These are phyloP conservation scores for Avahi laniger DNA, from an alignment of 2,797 vertebrate genomes.

Conservation along the genomic window DNA sequence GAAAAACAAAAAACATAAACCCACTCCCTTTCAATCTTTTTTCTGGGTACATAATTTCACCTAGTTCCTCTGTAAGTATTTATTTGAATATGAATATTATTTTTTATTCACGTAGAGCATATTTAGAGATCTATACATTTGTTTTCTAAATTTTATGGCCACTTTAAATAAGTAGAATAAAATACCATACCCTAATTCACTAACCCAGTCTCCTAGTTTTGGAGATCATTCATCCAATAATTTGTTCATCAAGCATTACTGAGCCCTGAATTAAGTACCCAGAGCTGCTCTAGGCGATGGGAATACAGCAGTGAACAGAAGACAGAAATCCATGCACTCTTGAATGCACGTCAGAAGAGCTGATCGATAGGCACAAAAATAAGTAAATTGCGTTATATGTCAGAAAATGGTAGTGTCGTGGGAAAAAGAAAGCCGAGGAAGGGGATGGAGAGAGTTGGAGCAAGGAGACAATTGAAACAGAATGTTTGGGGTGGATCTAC, in stretches of 20 bases:
- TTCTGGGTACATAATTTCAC: not conserved
- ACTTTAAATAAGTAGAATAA: not conserved
- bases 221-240: not conserved
- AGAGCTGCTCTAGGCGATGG: not conserved
- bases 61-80: not conserved
- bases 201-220: not conserved
- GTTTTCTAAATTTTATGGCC: not conserved
- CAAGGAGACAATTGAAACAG: not conserved
- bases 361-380: not conserved
- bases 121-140: not conserved
- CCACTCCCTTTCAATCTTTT: not conserved
- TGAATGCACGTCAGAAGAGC: not conserved
- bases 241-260: not conserved
- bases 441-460: not conserved
- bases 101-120: not conserved
- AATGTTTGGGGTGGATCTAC: not conserved
- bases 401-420: not conserved
- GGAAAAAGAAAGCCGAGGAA: not conserved
- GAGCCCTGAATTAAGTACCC: not conserved
- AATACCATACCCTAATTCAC: not conserved
- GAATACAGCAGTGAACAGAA: not conserved
- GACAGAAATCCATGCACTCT: not conserved
- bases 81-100: not conserved
- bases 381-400: not conserved
- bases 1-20: not conserved